Evolutionary conservation across 2,113 vertebrate genomes (phyloP), one percentile per base, ranked within the genome.

Genomic region (Ellobius talpinus): DNA sequence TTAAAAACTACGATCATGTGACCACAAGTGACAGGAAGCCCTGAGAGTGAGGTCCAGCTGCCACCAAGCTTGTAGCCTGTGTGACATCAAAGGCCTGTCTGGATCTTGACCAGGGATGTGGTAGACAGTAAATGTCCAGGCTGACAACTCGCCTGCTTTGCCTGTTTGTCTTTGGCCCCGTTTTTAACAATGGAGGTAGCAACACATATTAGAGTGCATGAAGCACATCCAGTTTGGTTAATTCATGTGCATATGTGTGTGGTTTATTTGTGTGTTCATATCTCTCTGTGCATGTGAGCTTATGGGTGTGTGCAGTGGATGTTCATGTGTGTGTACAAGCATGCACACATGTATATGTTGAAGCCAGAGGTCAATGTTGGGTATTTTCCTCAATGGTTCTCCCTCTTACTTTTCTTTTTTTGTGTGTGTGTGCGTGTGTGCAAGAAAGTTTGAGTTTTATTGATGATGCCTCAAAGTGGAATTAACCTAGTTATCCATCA

Each of bases 401-500:
- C 14, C 24, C 11, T 42, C 58, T 42, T 42, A 63, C 14, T 85
- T 65, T 65, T 61, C 36, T 13, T 58, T 39, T 7, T 58, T 5
- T 58, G 4, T 58, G 52, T 58, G 36, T 72, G 70, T 39, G 70
- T 86, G 85, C 36, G 36, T 72, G 70, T 39, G 70, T 86, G 85
- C 36, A 78, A 87, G 74, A 78, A 87, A 87, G 76, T 74, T 63
- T 58, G 88, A 86, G 23, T 31, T 94, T 92, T 79, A 89, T 65
- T 96, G 45, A 73, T 89, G 55, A 86, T 82, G 2, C 1, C 4
- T 45, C 45, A 61, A 68, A 78, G 19, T 63, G 8, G 26, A 78
- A 84, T 92, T 33, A 87, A 88, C 12, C 55, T 52, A 42, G 42
- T 78, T 96, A 79, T 92, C 70, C 74, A 92, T 47, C 74, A 95